Evolutionary conservation across 2,888 invertebrate genomes (phyloP), one percentile per base, ranked within the genome.

Genomic region (Agrochola macilenta): DNA sequence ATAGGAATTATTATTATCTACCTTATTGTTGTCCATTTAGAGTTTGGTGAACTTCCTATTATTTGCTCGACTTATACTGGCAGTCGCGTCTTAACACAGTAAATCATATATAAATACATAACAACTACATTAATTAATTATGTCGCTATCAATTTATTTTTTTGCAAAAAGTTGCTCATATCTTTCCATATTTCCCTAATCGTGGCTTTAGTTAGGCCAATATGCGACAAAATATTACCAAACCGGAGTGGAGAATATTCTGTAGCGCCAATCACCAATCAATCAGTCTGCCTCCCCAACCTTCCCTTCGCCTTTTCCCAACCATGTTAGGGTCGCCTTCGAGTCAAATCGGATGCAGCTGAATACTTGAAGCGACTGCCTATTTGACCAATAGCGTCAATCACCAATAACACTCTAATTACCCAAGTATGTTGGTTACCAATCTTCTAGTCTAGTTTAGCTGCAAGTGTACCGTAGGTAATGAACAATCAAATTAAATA

Each of bases 11-110:
- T 79, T 69, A 73, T 54, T 79, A 68, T 49, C 11, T 57, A 52
- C 26, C 39, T 69, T 35, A 17, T 70, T 66, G 39, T 30, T 63
- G 49, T 60, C 26, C 23, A 61, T 70, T 35, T 39, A 74, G 23
- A 74, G 69, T 84, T 79, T 68, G 52, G 49, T 79, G 73, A 70
- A 74, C 66, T 74, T 66, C 11, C 2, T 52, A n/a, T n/a, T 71
- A 60, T 66, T 83, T 68, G 20, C n/a, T 77, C 8, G 43, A 7
- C 5, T 63, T 63, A 23, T 75, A n/a, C 5, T 20, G 14, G 43
- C 35, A 23, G 20, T 26, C n/a, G 0, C 11, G 43, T 39, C 20
- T 58, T 20, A 26, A 43, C n/a, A 20, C n/a, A 14, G 14, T 30
- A n/a, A 64, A 76, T 58, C 30, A 64, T 69, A 64, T 69, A 4